Base-by-base conservation (phyloP, 2,888 invertebrate genomes). In the Dioctria rufipes region DNA sequence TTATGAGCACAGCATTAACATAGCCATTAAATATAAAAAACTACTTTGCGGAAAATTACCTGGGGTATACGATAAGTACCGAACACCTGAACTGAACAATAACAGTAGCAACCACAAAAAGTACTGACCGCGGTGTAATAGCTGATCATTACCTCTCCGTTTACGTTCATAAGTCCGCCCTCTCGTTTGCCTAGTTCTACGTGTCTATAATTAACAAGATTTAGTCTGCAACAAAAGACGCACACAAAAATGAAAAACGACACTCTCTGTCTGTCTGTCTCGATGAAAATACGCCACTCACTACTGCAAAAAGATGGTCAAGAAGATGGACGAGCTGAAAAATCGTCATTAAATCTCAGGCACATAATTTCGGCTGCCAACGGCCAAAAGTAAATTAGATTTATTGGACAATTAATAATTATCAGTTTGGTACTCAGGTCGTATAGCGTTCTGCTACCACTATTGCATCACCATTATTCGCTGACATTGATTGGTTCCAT, bases 331-430 rank as follows among this genome's bases (percentile, higher is more conserved):
- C 25, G 37, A 67, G 42, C 25, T 67, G 58, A 73, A 60, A 73
- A 58, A 58, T 73, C 43, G 25, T 60, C 51, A 51, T 78, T 78
- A 78, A 66, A 66, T 78, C 49, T 54, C 49, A 25, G 42, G 46
- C 58, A 69, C 25, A 25, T 13, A 78, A 71, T 81, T 78, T 81
- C 81, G 81, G 81, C 81, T 81, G 81, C 71, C 81, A 81, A 42
- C 25, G 40, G 13, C 37, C 63, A 43, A 81, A 78, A 81, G 81
- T 81, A 78, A 81, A 81, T 81, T 81, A 78, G 81, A 81, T 81
- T 81, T 81, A 81, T 81, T 78, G 60, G 78, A 78, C 42, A 78
- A 78, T 81, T 81, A 71, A 81, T 81, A 78, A 81, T 54, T 65
- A 60, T 79, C 54, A 54, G 54, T 60, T 67, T 6, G 66, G 71